A percentile compares a stretch with the other conserved stretches of the same genome.
Conservation (phyloP, 2,888 invertebrate genomes). For the Pseudeuparius sepicola region DNA sequence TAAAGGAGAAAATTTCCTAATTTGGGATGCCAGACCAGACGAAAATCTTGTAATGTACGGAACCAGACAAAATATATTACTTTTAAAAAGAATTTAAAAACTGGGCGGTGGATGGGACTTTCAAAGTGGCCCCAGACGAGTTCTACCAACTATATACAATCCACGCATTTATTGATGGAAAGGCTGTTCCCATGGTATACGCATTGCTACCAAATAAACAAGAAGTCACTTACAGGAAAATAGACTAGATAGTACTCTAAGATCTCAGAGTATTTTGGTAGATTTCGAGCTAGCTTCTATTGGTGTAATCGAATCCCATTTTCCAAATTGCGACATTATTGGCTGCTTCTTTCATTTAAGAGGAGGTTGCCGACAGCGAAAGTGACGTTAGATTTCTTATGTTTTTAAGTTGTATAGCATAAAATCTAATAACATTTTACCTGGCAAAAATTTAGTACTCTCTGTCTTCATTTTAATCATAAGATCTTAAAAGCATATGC, state of each 20-base stretch:
- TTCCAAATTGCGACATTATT: neutral
- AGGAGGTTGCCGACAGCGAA: too few relatives aligned
- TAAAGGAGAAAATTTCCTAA: too few relatives aligned
- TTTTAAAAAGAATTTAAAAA: slow-evolving; percentile 3
- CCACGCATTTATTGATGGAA: neutral
- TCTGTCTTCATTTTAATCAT: too few relatives aligned
- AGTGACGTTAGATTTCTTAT: too few relatives aligned
- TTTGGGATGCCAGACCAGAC: too few relatives aligned
- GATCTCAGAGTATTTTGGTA: neutral
- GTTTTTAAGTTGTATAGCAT: too few relatives aligned
- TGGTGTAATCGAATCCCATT: neutral
- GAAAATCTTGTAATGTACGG: too few relatives aligned
- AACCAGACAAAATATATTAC: too few relatives aligned
- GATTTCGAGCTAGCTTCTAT: neutral
- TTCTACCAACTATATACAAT: neutral
- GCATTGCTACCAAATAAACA: neutral
- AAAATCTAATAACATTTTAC: too few relatives aligned
- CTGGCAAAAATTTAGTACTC: too few relatives aligned
- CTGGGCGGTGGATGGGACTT: slow-evolving; percentile 1
- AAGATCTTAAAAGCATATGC: too few relatives aligned
- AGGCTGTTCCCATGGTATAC: slow-evolving; percentile 1
- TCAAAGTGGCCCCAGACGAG: neutral
- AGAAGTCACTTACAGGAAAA: neutral
- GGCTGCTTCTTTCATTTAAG: too few relatives aligned
- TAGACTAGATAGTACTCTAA: neutral